phyloP scores from a whole-genome alignment of 2,113 vertebrate genomes.

The Xyliphius kryptos region DNA sequence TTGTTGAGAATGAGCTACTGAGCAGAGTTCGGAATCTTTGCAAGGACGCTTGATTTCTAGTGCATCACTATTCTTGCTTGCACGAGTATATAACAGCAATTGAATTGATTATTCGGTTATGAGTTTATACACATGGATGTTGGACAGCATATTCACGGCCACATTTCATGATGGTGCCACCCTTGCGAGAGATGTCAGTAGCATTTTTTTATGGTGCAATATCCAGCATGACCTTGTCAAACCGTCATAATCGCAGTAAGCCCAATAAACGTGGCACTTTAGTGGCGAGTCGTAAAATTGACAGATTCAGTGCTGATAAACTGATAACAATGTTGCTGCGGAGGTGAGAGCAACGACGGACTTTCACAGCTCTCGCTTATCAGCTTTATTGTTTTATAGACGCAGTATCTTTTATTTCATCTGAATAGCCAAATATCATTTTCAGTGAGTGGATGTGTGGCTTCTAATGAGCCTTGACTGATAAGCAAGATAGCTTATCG shows the following conservation, averaged over 20 bases:
- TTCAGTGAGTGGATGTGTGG: slow-evolving; percentile 8
- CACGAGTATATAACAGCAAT: too few species aligned
- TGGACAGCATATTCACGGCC: too few species aligned
- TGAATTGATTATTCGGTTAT: too few species aligned
- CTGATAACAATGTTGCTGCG: slow-evolving; percentile 45
- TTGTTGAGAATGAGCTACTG: too few species aligned
- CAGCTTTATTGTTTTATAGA: slow-evolving; percentile 52
- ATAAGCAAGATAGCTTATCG: slow-evolving; percentile 64
- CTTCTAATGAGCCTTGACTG: slow-evolving; percentile 58
- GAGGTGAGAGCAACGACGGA: slow-evolving; percentile 60
- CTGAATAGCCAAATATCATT: slow-evolving; percentile 29
- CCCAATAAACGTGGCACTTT: slow-evolving; percentile 44
- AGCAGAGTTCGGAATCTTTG: too few species aligned
- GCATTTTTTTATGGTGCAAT: slow-evolving; percentile 26
- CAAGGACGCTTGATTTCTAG: too few species aligned
- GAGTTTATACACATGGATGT: too few species aligned
- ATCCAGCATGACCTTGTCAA: slow-evolving; percentile 32
- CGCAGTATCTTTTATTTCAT: slow-evolving; percentile 32
- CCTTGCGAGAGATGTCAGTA: too few species aligned
- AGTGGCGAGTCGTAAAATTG: slow-evolving; percentile 53
- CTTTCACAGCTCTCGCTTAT: slow-evolving; percentile 55
- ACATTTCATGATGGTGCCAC: too few species aligned
- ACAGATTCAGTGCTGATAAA: slow-evolving; percentile 46
- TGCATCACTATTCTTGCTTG: too few species aligned
- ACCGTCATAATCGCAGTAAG: slow-evolving; percentile 31